Conservation (phyloP, 2,888 invertebrate genomes). For the Brenthis daphne region DNA sequence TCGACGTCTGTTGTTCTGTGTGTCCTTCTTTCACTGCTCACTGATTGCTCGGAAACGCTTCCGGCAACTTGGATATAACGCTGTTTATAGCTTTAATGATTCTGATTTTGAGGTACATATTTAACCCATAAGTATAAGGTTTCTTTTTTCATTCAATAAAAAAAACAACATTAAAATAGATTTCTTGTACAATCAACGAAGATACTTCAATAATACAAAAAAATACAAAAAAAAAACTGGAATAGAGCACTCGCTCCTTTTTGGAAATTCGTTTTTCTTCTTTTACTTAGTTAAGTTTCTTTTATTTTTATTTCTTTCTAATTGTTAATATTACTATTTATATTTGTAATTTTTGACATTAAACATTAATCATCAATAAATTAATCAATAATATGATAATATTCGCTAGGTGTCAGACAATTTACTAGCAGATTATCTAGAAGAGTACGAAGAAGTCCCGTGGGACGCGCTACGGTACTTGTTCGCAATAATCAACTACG, state of each 20-base stretch:
- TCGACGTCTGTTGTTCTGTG: constrained; percentile 88
- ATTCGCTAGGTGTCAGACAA: constrained; percentile 87
- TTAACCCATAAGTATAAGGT: no score
- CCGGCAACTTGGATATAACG: constrained; percentile 94
- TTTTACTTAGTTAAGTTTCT: constrained; percentile 13
- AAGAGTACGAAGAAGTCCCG: constrained; percentile 93
- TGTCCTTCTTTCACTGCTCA: constrained; percentile 94
- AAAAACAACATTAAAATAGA: no score
- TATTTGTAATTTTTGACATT: not conserved
- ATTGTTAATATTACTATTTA: not conserved
- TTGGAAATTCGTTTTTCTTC: not conserved
- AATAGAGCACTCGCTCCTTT: no score
- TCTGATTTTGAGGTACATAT: constrained; percentile 91
- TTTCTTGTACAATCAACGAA: no score
- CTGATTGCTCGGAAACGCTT: constrained; percentile 93
- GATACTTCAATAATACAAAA: no score
- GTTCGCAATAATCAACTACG: constrained; percentile 94
- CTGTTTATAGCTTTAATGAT: constrained; percentile 94
- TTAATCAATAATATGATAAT: not conserved
- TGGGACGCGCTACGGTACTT: constrained; percentile 95
- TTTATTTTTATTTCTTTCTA: not conserved
- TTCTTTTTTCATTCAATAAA: no score
- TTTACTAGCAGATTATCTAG: constrained; percentile 90
- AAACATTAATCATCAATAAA: no score
- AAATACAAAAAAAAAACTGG: no score